A percentile compares a stretch with the other conserved stretches of the same genome.
Conservation (phyloP, 2,797 vertebrate species). For the Erithacus rubecula region DNA sequence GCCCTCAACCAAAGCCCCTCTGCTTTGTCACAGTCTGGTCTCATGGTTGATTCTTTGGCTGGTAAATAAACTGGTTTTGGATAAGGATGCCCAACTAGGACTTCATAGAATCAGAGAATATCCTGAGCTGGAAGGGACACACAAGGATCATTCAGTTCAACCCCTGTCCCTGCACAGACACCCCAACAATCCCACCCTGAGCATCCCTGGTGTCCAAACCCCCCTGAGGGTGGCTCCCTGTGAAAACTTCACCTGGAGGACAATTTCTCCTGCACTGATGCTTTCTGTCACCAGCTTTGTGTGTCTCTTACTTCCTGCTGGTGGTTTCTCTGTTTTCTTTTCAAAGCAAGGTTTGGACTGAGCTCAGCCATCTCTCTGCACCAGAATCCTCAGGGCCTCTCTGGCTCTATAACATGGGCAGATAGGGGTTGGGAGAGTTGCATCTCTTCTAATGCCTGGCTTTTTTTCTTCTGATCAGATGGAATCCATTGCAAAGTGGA, state of each 20-base stretch:
- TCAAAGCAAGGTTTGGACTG: neutral
- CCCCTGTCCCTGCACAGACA: neutral
- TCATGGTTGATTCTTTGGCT: neutral
- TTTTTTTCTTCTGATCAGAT: neutral
- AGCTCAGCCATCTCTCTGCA: neutral
- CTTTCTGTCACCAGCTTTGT: neutral
- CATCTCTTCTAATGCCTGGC: neutral
- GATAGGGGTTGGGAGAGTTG: neutral
- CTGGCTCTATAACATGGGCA: neutral
- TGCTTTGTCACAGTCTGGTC: neutral
- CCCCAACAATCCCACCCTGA: neutral
- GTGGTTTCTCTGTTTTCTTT: neutral
- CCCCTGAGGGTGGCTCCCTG: neutral
- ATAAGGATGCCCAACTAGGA: neutral
- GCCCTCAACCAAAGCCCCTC: neutral
- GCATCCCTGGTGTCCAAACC: rapidly evolving
- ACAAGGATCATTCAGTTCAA: rapidly evolving
- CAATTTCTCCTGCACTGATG: neutral
- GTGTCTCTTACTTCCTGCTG: neutral
- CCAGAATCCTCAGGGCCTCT: neutral
- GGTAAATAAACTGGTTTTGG: neutral
- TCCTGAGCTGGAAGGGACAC: neutral
- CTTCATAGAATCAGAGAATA: neutral
- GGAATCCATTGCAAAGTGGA: neutral
- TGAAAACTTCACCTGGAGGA: neutral